Base-by-base conservation (phyloP, 2,797 vertebrate species). In the Syndactyla subalaris region DNA sequence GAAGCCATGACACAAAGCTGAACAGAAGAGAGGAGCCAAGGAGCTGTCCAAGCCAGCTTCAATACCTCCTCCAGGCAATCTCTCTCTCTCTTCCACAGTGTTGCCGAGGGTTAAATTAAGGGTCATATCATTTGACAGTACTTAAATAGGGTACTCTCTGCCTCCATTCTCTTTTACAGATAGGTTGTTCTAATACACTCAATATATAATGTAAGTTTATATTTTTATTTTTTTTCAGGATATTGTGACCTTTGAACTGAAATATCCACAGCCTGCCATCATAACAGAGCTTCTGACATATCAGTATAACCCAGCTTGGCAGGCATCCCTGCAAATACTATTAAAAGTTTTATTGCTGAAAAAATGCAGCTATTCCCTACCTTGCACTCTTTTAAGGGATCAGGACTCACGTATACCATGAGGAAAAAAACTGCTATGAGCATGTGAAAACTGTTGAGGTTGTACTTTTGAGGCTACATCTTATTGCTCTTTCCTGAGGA, bases 191-290 rank as follows among this genome's bases (percentile, higher is more conserved):
- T 81, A 85, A 88, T 36, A 45, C 29, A 62, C 36, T 86, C 76
- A 52, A 75, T 75, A 70, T 36, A 58, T 78, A 89, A 80, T 51
- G 21, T 46, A 81, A 88, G 62, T 72, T 90, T 94, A 72, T 95
- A 68, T 94, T 8, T 43, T 85, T 85, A 85, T 88, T 49, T 45
- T 45, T 89, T 89, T 71, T 78, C 83, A 94, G 89, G 79, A 85
- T 88, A 85, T 73, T 88, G 59, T 46, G 82, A 95, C 85, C 80
- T 95, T 94, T 95, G 94, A 95, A 86, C 92, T 67, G 74, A 96
- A 95, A 92, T 92, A 93, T 85, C 88, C 80, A 68, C 70, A 90
- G 67, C n/a, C 39, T 72, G 36, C 85, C 76, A 63, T 91, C 77
- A 52, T 63, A 94, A 72, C 59, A 92, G 85, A 82, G 48, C 39